phyloP scores from a whole-genome alignment of 2,888 invertebrate genomes.

The Sinopyrophorus schimmeli region DNA sequence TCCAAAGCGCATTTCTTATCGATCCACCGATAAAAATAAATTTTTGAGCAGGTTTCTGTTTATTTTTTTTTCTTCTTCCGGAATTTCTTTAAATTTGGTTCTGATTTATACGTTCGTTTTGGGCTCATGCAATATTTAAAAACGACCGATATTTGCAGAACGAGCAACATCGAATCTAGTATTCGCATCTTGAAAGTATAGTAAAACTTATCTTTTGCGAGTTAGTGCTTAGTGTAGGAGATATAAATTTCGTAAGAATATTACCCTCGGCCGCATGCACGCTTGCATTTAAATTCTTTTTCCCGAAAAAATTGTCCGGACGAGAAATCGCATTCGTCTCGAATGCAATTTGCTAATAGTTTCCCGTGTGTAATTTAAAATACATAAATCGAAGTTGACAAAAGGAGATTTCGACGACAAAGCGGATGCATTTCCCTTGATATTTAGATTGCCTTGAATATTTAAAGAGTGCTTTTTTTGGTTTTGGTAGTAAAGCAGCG shows the following conservation, averaged over 20 bases:
- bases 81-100: constrained; percentile 46
- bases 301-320: too few relatives aligned
- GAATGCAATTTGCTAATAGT: too few relatives aligned
- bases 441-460: too few relatives aligned
- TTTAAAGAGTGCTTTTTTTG: constrained; percentile 11
- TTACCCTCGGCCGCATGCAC: constrained; percentile 10
- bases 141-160: constrained; percentile 41
- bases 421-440: too few relatives aligned
- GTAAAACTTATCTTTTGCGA: constrained; percentile 21
- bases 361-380: too few relatives aligned
- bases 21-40: too few relatives aligned
- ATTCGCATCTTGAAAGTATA: constrained; percentile 24
- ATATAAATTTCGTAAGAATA: constrained; percentile 20
- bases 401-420: too few relatives aligned
- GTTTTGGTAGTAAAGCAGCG: constrained; percentile 2
- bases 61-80: too few relatives aligned
- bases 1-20: too few relatives aligned
- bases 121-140: constrained; percentile 47
- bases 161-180: constrained; percentile 36
- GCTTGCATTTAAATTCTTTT: constrained; percentile 27
- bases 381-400: too few relatives aligned
- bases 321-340: too few relatives aligned
- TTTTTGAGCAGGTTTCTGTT: too few relatives aligned
- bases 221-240: constrained; percentile 16
- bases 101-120: constrained; percentile 45